Conservation (phyloP, 2,888 invertebrate genomes). For the Hylaea fasciaria region DNA sequence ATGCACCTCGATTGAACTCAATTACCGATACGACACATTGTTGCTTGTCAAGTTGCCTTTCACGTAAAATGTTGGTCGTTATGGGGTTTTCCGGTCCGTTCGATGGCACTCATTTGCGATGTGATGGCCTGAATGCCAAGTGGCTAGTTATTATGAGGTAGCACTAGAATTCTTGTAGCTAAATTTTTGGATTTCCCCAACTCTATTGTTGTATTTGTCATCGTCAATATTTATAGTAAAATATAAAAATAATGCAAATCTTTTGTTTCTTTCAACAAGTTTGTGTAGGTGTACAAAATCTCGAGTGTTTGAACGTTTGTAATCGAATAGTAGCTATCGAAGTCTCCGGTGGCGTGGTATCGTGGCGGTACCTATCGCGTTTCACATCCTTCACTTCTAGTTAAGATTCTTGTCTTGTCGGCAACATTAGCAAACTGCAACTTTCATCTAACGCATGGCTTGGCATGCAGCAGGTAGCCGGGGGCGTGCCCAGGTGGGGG, state of each 20-base stretch:
- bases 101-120: constrained; percentile 19
- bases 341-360: no score
- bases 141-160: constrained; percentile 16
- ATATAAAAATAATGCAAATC: not conserved
- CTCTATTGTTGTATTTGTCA: constrained; percentile 8
- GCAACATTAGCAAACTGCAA: constrained; percentile 21
- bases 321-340: not conserved
- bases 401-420: constrained; percentile 24
- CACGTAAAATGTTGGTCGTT: constrained; percentile 24
- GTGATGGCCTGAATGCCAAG: constrained; percentile 36
- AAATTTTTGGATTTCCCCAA: constrained; percentile 12
- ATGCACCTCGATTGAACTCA: constrained; percentile 46
- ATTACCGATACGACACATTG: constrained; percentile 40
- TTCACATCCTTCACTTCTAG: constrained; percentile 18
- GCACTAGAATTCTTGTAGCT: constrained; percentile 23
- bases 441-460: constrained; percentile 23
- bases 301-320: not conserved
- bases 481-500: constrained; percentile 65
- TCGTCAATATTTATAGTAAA: not conserved
- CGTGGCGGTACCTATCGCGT: no score
- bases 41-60: constrained; percentile 26
- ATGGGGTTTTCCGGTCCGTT: constrained; percentile 37
- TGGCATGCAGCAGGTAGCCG: constrained; percentile 43
- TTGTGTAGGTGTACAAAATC: not conserved
- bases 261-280: no score